phyloP scores from a whole-genome alignment of 1,140 invertebrate genomes.

The Asobara japonica region DNA sequence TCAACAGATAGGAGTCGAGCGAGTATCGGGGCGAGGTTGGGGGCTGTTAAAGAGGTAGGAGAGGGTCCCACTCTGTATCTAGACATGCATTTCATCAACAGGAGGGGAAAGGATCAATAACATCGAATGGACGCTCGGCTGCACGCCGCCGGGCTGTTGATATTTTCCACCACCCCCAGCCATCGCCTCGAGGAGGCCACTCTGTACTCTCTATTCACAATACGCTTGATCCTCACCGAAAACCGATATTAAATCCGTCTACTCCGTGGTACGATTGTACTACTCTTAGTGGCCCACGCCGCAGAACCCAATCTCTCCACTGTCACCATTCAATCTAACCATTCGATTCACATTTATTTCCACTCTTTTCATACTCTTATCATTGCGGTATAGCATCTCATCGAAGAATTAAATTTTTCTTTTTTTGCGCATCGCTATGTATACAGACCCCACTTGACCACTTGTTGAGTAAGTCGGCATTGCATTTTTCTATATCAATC shows the following conservation, averaged over 20 bases:
- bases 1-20: slow-evolving; percentile 34
- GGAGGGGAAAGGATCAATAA: slow-evolving; percentile 47
- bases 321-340: background rate
- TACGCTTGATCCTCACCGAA: background rate
- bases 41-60: slow-evolving; percentile 29
- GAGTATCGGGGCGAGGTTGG: background rate
- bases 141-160: slow-evolving; percentile 27
- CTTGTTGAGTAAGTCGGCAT: slow-evolving; percentile 8
- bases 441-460: background rate
- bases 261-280: background rate
- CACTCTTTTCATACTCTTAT: no score
- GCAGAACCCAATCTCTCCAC: background rate
- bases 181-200: background rate
- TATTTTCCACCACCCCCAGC: slow-evolving; percentile 20
- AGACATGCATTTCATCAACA: slow-evolving; percentile 57
- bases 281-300: background rate
- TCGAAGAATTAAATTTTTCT: no score
- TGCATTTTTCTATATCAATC: background rate
- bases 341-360: background rate
- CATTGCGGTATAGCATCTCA: no score
- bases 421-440: background rate
- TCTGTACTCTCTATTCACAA: background rate
- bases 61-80: slow-evolving; percentile 35
- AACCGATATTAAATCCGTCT: slow-evolving; percentile 3
- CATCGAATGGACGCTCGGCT: slow-evolving; percentile 44